Base-by-base conservation (phyloP, 2,113 vertebrate species). In the Reinhardtius hippoglossoides region DNA sequence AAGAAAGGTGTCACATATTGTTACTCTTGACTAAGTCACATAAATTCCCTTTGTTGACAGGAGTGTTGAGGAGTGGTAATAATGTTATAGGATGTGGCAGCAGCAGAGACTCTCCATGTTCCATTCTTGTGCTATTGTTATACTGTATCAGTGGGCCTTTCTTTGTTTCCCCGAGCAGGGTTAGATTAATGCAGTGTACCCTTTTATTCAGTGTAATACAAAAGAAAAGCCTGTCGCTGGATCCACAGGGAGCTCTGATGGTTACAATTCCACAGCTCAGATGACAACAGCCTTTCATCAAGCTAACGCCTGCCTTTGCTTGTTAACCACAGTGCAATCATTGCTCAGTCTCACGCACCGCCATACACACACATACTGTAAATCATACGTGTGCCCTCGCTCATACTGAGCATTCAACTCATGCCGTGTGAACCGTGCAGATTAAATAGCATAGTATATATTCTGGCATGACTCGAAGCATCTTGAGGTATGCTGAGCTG, bases 211-310 rank as follows among this genome's bases (percentile, higher is more conserved):
- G 83, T 89, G 90, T 87, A 88, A 60, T 86, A 93, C 91, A 93
- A 91, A 90, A 87, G 91, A 85, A 85, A 93, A 87, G 89, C 80
- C 89, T 90, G 88, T 92, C 86, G 68, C 81, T 69, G 71, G 73
- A 83, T 84, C 92, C 88, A 71, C 83, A 75, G 90, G 92, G 91
- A 92, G 88, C 78, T 67, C 65, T 89, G 89, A 89, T 85, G 89
- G 82, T 91, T 89, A 75, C 80, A 79, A 80, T 90, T 91, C 90
- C 71, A 72, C 81, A 87, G 88, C 91, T 73, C 83, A 83, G 79
- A 91, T 92, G 91, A 94, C 91, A 94, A 88, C 89, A 93, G 84
- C 86, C 82, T 92, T 93, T 92, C 89, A 93, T 94, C 94, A 94
- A 91, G 84, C 83, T 55, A 83, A 82, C 73, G 42, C 78, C 77